Evolutionary conservation across 92 coral and sea anemone genomes (phyloP), one percentile per base, ranked within the genome.

Genomic region (Pocillopora meandrina): DNA sequence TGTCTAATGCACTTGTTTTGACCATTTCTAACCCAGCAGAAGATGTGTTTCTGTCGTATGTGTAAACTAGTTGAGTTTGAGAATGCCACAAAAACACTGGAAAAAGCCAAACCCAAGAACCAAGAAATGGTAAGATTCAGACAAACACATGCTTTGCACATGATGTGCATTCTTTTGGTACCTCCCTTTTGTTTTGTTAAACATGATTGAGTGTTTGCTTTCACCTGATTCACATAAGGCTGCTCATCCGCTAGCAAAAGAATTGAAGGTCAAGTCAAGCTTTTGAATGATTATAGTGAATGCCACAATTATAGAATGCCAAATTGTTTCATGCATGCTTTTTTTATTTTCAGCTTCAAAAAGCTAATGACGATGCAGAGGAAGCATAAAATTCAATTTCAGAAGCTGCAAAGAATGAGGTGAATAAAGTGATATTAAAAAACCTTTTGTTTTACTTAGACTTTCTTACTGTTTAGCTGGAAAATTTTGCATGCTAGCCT

Each of bases 61-160:
- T 95, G 95, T 75, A 94, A 92, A 86, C 87, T 96, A 75, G 99
- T 96, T 10, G 98, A 94, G 69, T 92, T 94, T 74, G 98, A 96
- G 82, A 96, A 92, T 86, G 95, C 99, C 15, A 88, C 83, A 75
- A 94, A 96, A 76, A 95, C 99, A 2, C 73, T 92, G 49, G 97
- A 94, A 73, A 94, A 96, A 83, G 98, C 99, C 52, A 96, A 96
- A 72, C 99, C 99, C 47, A 94, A 96, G 86, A 96, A 96, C 77
- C 90, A 92, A 26, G 26, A 26, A 26, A 0, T 26, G 26, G 26
- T 26, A 26, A 26, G 26, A 0, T 26, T 26, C 26, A 78, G 93
- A 94, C 71, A 21, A 20, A 9, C 42, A 65, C 47, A 52, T 19
- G 26, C 26, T 26, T 26, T 26, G 26, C 26, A 26, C 26, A 26